A percentile compares a stretch with the other conserved stretches of the same genome.
Conservation (phyloP, 2,888 invertebrate genomes). For the Neuroscelio doddi region DNA sequence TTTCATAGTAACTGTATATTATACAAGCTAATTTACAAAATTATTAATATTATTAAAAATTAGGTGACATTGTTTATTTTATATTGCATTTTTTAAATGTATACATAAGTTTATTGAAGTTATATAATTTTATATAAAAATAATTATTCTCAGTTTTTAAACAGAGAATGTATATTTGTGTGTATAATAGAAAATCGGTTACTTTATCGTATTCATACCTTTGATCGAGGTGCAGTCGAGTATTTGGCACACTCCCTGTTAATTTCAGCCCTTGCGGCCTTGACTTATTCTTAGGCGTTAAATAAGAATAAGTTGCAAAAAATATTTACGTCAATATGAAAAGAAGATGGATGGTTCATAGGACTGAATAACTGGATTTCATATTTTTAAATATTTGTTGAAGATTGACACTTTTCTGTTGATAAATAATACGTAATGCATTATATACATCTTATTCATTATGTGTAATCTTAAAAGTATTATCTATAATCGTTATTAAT, state of each 20-base stretch:
- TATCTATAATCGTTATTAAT: no score
- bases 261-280: conserved; percentile 28
- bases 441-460: conserved; percentile 3
- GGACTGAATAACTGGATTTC: conserved; percentile 4
- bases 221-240: conserved; percentile 40
- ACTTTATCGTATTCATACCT: conserved; percentile 18
- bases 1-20: no score
- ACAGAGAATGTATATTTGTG: conserved; percentile 7
- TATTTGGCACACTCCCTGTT: conserved; percentile 28
- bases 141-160: no score
- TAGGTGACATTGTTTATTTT: no score
- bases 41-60: no score
- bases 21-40: no score
- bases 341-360: conserved; percentile 12
- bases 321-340: conserved; percentile 24
- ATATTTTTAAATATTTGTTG: conserved; percentile 2
- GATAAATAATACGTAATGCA: neutral
- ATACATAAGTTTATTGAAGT: no score
- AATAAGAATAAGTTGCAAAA: conserved; percentile 31
- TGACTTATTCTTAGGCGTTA: conserved; percentile 29
- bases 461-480: no score
- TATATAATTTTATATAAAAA: no score
- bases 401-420: neutral
- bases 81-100: no score
- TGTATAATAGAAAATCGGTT: conserved; percentile 6